Base-by-base conservation (phyloP, 2,888 invertebrate species). In the Helicoverpa assulta region DNA sequence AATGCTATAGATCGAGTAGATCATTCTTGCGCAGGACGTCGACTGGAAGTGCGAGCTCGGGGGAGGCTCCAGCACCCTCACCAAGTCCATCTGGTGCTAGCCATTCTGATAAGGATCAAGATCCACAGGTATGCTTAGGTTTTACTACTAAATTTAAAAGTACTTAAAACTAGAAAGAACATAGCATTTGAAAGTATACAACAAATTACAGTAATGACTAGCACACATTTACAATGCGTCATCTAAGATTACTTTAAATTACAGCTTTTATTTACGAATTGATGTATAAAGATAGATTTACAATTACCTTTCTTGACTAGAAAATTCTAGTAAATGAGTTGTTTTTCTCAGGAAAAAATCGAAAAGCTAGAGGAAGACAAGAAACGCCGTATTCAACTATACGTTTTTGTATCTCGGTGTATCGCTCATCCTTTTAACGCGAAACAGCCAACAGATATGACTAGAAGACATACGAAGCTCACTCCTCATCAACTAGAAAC, bases 341-440 rank as follows among this genome's bases (percentile, higher is more conserved):
- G n/a, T 33, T 56, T 70, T 66, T 59, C 19, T 51, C 87, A 98
- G 97, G 99, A 99, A 88, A 98, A 98, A 90, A 98, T 99, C 85
- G 99, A 99, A 91, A 97, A 98, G 75, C 98, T 99, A 90, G 99
- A 99, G 93, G 99, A 99, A 90, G 99, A 99, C 87, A 97, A 99
- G 78, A 99, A 99, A 92, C 97, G 98, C 74, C 97, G 99, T 73
- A 97, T 99, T 70, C 99, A 99, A 92, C 96, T 99, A 52, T 99
- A 99, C 95, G 99, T 99, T 80, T 99, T 99, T 93, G 98, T 99
- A 81, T 99, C 99, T 80, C 97, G 99, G 90, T 99, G 99, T 94
- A 97, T 99, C 89, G 99, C 99, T 8, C 99, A 99, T 96, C 99
- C 99, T 8, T 99, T 99, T 96, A 99, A 99, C 95, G 99, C 99